Conservation (phyloP, 1,140 invertebrate species). For the Anastrepha ludens region DNA sequence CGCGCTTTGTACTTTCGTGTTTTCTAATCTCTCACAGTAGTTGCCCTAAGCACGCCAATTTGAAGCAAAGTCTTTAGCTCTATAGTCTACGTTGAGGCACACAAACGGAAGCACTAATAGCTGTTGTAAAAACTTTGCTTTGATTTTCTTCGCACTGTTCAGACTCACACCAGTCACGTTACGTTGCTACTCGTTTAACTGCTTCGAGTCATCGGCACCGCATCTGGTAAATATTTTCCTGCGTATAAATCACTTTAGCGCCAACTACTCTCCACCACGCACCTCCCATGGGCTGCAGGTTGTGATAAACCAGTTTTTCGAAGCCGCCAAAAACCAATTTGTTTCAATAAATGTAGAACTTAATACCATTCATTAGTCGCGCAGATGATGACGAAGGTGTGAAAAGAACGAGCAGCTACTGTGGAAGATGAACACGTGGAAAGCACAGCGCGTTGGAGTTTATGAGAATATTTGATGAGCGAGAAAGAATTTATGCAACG, state of each 20-base stretch:
- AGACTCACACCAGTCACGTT: no score
- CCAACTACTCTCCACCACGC: background rate
- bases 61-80: background rate
- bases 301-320: background rate
- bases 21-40: background rate
- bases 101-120: background rate
- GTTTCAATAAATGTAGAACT: constrained; percentile 17
- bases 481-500: no score
- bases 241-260: background rate
- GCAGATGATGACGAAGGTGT: background rate
- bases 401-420: background rate
- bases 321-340: background rate
- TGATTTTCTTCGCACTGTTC: no score
- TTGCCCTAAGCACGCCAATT: background rate
- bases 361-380: background rate
- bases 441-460: background rate
- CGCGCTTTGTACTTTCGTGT: background rate
- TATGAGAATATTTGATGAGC: background rate
- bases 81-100: background rate
- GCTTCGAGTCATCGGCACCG: background rate
- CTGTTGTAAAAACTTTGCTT: no score
- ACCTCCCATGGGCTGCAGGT: background rate
- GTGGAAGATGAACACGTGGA: background rate
- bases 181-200: background rate
- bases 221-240: background rate